phyloP scores from a whole-genome alignment of 2,113 vertebrate genomes.

The Festucalex cinctus region DNA sequence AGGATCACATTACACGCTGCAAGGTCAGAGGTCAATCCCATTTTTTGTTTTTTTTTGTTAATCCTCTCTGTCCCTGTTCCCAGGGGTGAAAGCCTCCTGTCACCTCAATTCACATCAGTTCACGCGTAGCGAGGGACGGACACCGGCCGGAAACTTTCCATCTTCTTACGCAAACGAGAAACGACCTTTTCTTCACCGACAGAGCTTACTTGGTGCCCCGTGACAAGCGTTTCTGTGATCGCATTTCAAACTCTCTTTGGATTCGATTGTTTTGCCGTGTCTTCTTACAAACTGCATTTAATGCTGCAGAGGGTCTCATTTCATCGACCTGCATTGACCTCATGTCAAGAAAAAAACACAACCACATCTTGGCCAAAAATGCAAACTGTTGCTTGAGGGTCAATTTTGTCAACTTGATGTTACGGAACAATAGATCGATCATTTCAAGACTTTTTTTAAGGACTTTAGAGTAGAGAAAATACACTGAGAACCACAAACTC shows the following conservation, averaged over 20 bases:
- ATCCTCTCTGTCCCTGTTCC: constrained; percentile 36
- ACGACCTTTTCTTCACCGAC: constrained; percentile 7
- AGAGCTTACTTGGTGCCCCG: constrained; percentile 32
- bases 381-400: too few relatives aligned
- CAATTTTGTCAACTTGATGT: too few relatives aligned
- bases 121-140: constrained; percentile 62
- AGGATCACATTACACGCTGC: constrained; percentile 60
- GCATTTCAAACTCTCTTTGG: too few relatives aligned
- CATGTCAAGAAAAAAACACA: too few relatives aligned
- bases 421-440: not conserved
- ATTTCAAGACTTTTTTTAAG: too few relatives aligned
- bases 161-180: constrained; percentile 18
- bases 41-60: constrained; percentile 48
- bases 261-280: constrained; percentile 37
- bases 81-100: constrained; percentile 54
- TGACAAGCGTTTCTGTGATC: constrained; percentile 49
- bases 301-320: constrained; percentile 23
- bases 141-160: constrained; percentile 49
- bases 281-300: constrained; percentile 32
- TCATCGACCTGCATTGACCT: too few relatives aligned
- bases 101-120: constrained; percentile 69
- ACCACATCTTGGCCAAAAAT: too few relatives aligned
- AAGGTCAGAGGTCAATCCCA: constrained; percentile 67
- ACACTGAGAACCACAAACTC: not conserved
- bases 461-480: not conserved